phyloP scores from a whole-genome alignment of 2,113 vertebrate species.

The Heptranchias perlo region DNA sequence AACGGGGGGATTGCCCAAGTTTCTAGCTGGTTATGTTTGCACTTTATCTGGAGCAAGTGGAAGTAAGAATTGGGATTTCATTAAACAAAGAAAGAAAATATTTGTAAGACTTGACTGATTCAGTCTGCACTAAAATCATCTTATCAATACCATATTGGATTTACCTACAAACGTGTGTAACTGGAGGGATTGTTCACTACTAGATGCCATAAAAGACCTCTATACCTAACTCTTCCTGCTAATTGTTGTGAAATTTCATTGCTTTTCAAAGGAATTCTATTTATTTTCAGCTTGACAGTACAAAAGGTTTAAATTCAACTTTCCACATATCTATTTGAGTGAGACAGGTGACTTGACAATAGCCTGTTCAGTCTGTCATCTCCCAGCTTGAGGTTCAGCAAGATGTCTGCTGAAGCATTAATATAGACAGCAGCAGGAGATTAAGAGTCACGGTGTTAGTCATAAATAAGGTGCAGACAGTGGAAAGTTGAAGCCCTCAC shows the following conservation, averaged over 20 bases:
- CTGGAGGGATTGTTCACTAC: background rate
- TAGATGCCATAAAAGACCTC: background rate
- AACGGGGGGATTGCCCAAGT: too few species aligned
- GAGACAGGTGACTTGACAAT: background rate
- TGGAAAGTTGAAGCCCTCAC: background rate
- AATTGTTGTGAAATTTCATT: background rate
- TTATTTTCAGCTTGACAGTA: background rate
- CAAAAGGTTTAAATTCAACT: background rate
- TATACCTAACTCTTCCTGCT: background rate
- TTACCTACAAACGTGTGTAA: background rate
- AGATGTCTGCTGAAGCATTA: background rate
- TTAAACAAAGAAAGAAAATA: too few species aligned
- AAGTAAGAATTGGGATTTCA: too few species aligned
- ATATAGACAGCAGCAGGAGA: constrained; percentile 11
- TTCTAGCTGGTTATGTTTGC: too few species aligned
- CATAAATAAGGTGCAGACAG: background rate
- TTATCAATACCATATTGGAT: background rate
- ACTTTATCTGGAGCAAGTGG: too few species aligned
- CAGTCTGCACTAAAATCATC: background rate
- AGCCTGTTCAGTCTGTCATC: background rate
- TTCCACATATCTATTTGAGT: background rate
- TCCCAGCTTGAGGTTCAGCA: background rate
- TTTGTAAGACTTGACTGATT: too few species aligned
- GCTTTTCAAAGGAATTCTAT: background rate
- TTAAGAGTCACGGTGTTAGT: background rate